Percentiles rank a stretch among this genome's conserved stretches.
These are phyloP conservation scores for Epinephelus lanceolatus DNA, from an alignment of 2,113 vertebrate species.

Conservation along the genomic window DNA sequence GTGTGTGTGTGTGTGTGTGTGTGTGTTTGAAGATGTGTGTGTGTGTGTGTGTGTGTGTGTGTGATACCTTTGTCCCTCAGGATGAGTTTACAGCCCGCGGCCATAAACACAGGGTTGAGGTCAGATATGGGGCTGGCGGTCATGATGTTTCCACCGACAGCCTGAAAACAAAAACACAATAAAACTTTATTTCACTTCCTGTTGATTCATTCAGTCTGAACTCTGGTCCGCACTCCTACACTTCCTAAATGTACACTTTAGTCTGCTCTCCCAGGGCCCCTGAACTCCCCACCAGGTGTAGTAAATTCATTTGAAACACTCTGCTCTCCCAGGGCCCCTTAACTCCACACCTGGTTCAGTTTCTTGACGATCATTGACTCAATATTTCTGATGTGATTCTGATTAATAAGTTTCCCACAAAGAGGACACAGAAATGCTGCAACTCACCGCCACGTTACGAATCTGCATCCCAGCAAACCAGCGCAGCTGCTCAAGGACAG, in stretches of 20 bases:
- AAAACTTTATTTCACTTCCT: too few species aligned
- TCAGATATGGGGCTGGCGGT: constrained; percentile 98
- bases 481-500: constrained; percentile 91
- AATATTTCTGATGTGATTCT: too few species aligned
- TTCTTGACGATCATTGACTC: too few species aligned
- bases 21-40: not conserved
- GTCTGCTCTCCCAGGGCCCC: too few species aligned
- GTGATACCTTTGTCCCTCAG: constrained; percentile 89
- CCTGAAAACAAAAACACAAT: constrained; percentile 78
- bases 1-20: constrained; percentile 20
- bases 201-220: too few species aligned
- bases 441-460: constrained; percentile 94
- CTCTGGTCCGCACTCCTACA: too few species aligned
- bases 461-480: constrained; percentile 97
- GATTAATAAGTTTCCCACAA: too few species aligned
- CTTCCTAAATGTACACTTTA: too few species aligned
- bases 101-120: constrained; percentile 97
- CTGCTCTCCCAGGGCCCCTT: not conserved
- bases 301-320: too few species aligned
- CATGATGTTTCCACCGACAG: constrained; percentile 96
- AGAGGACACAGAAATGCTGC: too few species aligned
- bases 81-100: constrained; percentile 87
- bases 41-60: not conserved
- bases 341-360: not conserved
- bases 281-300: too few species aligned